Conservation (phyloP, 2,113 vertebrate genomes). For the Bujurquina vittata region DNA sequence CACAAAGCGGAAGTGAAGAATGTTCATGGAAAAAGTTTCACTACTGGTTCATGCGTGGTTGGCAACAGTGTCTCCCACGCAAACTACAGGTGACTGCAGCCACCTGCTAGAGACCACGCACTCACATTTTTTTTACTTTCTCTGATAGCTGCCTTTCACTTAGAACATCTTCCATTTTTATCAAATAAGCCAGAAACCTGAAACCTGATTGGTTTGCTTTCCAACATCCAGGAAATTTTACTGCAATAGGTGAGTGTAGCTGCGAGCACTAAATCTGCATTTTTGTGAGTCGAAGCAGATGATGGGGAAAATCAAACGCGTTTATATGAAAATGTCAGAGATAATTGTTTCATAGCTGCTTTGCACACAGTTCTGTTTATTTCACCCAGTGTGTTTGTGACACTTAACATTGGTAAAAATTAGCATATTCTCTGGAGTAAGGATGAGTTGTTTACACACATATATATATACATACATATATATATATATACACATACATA, state of each 20-base stretch:
- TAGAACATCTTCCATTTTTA: neutral
- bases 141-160: neutral
- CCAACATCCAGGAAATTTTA: neutral
- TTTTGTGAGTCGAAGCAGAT: neutral
- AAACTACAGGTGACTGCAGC: too few species aligned
- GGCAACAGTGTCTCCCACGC: too few species aligned
- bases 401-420: neutral
- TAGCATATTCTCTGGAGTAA: neutral
- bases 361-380: neutral
- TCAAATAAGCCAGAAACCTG: neutral
- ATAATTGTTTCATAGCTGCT: neutral
- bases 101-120: too few species aligned
- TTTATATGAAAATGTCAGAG: slow-evolving; percentile 12
- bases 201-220: neutral
- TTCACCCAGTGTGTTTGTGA: neutral
- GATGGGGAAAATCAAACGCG: neutral
- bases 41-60: too few species aligned
- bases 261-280: neutral
- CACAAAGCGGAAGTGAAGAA: neutral
- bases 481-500: too few species aligned
- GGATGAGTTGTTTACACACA: neutral
- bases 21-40: too few species aligned
- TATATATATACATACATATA: too few species aligned
- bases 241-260: neutral
- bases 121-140: neutral